Evolutionary conservation across 2,888 invertebrate species (phyloP).

Genomic region (Pelosia muscerda): DNA sequence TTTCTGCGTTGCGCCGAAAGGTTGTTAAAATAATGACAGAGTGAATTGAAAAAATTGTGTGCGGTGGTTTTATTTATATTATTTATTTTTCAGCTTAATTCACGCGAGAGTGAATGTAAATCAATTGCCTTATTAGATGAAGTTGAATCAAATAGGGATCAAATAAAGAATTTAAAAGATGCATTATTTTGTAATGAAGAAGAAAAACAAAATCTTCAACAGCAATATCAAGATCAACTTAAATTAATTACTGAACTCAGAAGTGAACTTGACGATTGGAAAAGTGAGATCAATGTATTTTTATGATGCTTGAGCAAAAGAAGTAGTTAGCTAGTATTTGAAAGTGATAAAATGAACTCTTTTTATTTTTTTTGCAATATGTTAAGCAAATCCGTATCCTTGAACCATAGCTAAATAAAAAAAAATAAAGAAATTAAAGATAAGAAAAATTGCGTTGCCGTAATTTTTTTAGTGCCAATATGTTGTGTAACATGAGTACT

Average conservation of each 20-base stretch:
- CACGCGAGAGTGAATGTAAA: conserved; percentile 51
- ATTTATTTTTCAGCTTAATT: conserved; percentile 37
- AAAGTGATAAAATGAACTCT: too few relatives aligned
- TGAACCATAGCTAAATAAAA: too few relatives aligned
- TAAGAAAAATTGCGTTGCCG: too few relatives aligned
- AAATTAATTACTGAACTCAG: conserved; percentile 69
- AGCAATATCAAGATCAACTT: conserved; percentile 70
- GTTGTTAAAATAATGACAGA: too few relatives aligned
- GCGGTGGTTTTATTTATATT: too few relatives aligned
- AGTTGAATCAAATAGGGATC: conserved; percentile 72
- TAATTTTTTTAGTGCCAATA: too few relatives aligned
- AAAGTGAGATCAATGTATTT: conserved; percentile 58
- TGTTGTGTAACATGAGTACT: too few relatives aligned
- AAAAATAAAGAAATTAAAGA: too few relatives aligned
- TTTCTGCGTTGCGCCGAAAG: too few relatives aligned
- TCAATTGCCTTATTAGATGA: conserved; percentile 67
- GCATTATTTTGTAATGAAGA: conserved; percentile 70
- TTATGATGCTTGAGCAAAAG: not conserved
- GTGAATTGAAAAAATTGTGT: too few relatives aligned
- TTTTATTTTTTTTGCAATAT: too few relatives aligned
- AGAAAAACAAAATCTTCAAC: conserved; percentile 71
- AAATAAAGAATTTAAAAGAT: conserved; percentile 70
- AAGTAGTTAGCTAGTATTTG: not conserved
- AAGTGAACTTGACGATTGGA: conserved; percentile 75
- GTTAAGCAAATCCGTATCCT: too few relatives aligned